These are phyloP conservation scores for Branchinecta lindahli DNA, from an alignment of 1,140 invertebrate species.

Conservation along the genomic window DNA sequence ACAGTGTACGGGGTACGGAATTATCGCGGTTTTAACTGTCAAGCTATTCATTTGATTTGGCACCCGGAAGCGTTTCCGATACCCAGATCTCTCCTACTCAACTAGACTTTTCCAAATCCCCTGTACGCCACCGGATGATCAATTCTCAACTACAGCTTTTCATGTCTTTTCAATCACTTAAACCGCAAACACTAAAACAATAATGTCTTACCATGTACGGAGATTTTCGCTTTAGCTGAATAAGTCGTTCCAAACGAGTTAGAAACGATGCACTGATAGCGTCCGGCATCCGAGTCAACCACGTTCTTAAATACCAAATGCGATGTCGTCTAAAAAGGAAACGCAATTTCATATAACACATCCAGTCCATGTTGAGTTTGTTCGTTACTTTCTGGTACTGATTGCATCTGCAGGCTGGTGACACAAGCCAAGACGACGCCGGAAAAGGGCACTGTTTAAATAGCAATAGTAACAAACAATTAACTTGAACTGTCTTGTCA, in stretches of 20 bases:
- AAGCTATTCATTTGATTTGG: no score
- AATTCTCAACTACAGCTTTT: no score
- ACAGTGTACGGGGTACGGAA: no score
- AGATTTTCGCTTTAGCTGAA: conserved; percentile 66
- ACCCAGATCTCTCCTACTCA: no score
- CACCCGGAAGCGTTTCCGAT: no score
- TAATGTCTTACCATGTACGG: conserved; percentile 50
- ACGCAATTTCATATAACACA: conserved; percentile 20
- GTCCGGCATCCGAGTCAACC: conserved; percentile 57
- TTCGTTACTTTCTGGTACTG: conserved; percentile 18
- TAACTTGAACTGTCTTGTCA: no score
- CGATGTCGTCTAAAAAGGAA: conserved; percentile 35
- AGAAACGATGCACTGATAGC: conserved; percentile 81
- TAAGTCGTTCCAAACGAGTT: conserved; percentile 80
- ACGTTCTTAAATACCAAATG: conserved; percentile 53
- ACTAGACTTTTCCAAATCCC: no score
- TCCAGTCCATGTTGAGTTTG: conserved; percentile 19
- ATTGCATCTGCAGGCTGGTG: not conserved
- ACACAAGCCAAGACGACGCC: conserved; percentile 16
- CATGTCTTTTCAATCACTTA: no score
- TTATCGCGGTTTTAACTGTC: no score
- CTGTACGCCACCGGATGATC: no score
- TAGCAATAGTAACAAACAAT: no score
- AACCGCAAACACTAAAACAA: not conserved
- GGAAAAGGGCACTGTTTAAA: not conserved